phyloP scores from a whole-genome alignment of 2,888 invertebrate genomes.

The Eupithecia inturbata region DNA sequence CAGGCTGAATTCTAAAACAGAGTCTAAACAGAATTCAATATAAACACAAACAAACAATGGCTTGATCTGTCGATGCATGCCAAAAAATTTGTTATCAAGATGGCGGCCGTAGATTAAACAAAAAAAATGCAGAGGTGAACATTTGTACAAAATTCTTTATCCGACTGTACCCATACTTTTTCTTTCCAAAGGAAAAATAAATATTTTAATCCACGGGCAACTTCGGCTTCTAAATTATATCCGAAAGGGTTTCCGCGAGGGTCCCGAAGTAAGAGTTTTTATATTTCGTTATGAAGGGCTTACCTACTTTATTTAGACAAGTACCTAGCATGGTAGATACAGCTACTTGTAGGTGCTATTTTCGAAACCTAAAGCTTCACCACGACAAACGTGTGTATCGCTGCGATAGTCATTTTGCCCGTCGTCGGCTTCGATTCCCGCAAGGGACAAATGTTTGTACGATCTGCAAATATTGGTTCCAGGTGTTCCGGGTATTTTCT shows the following conservation, averaged over 20 bases:
- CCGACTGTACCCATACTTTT: constrained; percentile 63
- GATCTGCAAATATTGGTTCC: too few relatives aligned
- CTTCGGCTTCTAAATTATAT: constrained; percentile 64
- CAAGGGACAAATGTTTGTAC: too few relatives aligned
- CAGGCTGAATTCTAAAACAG: too few relatives aligned
- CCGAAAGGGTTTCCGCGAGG: constrained; percentile 47
- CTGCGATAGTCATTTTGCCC: too few relatives aligned
- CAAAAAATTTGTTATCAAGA: too few relatives aligned
- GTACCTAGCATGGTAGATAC: neutral
- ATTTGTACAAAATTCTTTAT: neutral
- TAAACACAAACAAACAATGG: too few relatives aligned
- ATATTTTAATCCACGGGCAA: constrained; percentile 76
- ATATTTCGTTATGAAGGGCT: constrained; percentile 9
- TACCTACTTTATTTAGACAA: neutral
- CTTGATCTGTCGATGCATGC: too few relatives aligned
- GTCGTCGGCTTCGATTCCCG: too few relatives aligned
- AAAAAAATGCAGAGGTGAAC: neutral
- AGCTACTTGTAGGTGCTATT: neutral
- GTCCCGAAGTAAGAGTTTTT: constrained; percentile 43
- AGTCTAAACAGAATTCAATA: too few relatives aligned
- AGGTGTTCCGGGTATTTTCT: too few relatives aligned
- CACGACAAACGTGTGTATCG: neutral
- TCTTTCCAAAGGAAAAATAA: constrained; percentile 77
- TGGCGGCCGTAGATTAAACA: too few relatives aligned
- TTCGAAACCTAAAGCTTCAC: neutral